Evolutionary conservation across 2,888 invertebrate species (phyloP), one percentile per base, ranked within the genome.

Genomic region (Andrena bicolor): DNA sequence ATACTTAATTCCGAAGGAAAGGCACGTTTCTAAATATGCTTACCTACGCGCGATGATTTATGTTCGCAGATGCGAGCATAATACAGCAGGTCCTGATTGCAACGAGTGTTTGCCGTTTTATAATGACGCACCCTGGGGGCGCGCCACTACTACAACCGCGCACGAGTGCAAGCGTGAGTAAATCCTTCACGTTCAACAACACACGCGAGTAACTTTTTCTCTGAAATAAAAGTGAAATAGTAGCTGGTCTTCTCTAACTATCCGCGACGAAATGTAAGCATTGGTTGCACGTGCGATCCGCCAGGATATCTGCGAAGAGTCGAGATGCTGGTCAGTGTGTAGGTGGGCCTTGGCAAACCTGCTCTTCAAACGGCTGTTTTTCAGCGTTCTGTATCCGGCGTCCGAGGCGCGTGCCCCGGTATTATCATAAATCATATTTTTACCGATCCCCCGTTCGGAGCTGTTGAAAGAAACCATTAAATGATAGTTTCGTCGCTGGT

Each of bases 121-220:
- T 95, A 99, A 99, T 94, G 99, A 99, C 93, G 97, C 97, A 32
- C 99, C 99, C 1, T 99, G 99, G 99, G 96, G 96, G 71, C 95
- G 98, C 89, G 99, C 99, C 5, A 98, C 98, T 0, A 97, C 97
- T 0, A 95, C 95, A 71, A 97, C 99, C 93, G 98, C 98, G 0
- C 97, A 98, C 94, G 99, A 99, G 94, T 99, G 99, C 95, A 97
- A 97, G 96, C 96, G 99, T 99, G 94, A 96, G 97, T 95, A 80
- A 41, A 41, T 16, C 41, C 41, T 41, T 41, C 16, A 4, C 3
- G 16, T 41, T 13, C 4, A 16, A 41, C 41, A 41, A 41, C 41
- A 41, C 16, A 4, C 3, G 41, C 41, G 41, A 13, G 41, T 16
- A 41, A 41, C 0, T 5, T 58, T 5, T 58, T 58, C 28, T 2